phyloP scores from a whole-genome alignment of 2,888 invertebrate species.

The Neoascia interrupta region DNA sequence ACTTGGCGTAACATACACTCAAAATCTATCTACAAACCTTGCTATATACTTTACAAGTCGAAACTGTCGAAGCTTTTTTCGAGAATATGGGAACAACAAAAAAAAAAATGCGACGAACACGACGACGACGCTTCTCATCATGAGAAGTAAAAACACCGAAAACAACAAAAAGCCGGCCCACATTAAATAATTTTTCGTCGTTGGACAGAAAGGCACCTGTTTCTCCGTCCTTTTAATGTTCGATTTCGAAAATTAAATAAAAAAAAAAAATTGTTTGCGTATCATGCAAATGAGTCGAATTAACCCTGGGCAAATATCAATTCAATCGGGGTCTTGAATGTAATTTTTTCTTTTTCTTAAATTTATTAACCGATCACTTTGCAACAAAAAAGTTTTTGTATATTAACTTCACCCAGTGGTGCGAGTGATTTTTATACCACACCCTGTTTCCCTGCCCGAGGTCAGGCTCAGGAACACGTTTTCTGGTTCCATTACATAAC shows the following conservation, averaged over 20 bases:
- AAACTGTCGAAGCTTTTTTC: slow-evolving; percentile 18
- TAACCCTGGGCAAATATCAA: too few species aligned
- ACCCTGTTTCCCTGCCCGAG: slow-evolving; percentile 7
- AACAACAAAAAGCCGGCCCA: slow-evolving; percentile 4
- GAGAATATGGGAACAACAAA: not conserved
- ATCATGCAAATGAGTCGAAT: too few species aligned
- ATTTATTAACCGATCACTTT: too few species aligned
- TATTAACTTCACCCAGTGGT: too few species aligned
- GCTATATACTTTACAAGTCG: not conserved
- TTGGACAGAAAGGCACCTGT: slow-evolving; percentile 31
- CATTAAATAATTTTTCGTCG: slow-evolving; percentile 2
- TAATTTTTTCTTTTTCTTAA: too few species aligned
- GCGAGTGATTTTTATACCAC: too few species aligned
- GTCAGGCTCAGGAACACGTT: slow-evolving; percentile 28
- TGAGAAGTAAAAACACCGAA: slow-evolving; percentile 13
- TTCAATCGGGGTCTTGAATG: too few species aligned
- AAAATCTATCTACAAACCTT: not conserved
- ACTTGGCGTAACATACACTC: slow-evolving; percentile 9
- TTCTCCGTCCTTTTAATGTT: not conserved
- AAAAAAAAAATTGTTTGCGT: too few species aligned
- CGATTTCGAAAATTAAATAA: too few species aligned
- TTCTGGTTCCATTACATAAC: not conserved
- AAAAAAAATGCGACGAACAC: not conserved
- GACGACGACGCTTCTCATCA: not conserved
- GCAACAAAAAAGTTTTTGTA: too few species aligned